phyloP scores from a whole-genome alignment of 2,797 vertebrate genomes.

The Acanthiza pusilla region DNA sequence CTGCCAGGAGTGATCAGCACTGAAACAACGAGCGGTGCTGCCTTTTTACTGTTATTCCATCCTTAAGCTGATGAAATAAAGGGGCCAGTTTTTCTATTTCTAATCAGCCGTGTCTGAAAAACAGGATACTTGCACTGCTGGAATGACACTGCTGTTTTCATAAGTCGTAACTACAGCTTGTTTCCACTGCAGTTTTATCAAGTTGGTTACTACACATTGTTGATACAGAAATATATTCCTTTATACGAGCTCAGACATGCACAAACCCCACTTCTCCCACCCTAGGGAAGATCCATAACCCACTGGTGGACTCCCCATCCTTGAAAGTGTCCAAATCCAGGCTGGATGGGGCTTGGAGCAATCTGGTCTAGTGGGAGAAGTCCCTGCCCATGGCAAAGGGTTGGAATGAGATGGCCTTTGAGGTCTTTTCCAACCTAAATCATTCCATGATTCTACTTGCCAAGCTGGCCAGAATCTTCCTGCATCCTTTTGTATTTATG shows the following conservation, averaged over 20 bases:
- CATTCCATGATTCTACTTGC: not conserved
- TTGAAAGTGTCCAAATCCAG: not conserved
- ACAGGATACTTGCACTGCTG: constrained; percentile 33
- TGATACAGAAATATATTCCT: not conserved
- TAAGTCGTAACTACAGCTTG: not conserved
- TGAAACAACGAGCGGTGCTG: not conserved
- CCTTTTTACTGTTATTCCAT: not conserved
- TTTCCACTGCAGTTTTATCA: not conserved
- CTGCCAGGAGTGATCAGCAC: not conserved
- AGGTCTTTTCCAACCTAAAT: not conserved
- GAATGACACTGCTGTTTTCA: constrained; percentile 12
- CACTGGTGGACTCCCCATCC: not conserved
- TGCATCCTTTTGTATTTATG: not conserved
- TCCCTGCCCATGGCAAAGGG: not conserved
- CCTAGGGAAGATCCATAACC: not conserved
- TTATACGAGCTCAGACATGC: not conserved
- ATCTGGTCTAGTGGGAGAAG: not conserved
- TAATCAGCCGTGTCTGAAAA: constrained; percentile 25
- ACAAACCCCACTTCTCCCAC: not conserved
- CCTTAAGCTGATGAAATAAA: not conserved
- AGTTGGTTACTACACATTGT: not conserved
- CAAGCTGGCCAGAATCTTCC: not conserved
- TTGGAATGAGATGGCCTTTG: not conserved
- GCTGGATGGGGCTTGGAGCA: not conserved
- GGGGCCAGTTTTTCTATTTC: not conserved